phyloP scores from a whole-genome alignment of 2,888 invertebrate genomes.

The Eumacrocentrus americanus region DNA sequence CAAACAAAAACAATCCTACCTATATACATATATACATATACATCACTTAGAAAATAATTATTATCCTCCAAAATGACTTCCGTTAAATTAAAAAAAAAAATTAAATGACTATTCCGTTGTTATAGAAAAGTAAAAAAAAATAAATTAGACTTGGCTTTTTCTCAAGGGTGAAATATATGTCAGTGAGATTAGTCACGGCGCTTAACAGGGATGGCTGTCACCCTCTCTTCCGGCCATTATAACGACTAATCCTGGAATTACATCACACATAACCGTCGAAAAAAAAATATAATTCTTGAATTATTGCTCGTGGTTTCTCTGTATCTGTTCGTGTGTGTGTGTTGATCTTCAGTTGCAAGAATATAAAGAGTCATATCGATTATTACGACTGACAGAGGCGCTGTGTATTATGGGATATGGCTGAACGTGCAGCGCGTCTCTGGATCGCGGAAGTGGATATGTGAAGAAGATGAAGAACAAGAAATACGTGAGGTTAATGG shows the following conservation, averaged over 20 bases:
- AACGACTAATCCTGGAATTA: constrained; percentile 31
- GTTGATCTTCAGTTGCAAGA: background rate
- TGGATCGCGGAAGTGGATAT: constrained; percentile 19
- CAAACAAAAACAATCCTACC: background rate
- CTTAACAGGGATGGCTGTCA: constrained; percentile 30
- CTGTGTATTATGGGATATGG: constrained; percentile 13
- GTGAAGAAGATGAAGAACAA: constrained; percentile 17
- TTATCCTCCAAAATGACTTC: no score
- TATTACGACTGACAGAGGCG: constrained; percentile 22
- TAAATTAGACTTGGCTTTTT: no score
- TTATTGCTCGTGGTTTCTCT: background rate
- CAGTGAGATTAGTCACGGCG: constrained; percentile 36
- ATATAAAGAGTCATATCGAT: constrained; percentile 10
- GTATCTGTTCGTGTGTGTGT: constrained; percentile 3
- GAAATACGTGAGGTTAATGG: constrained; percentile 35
- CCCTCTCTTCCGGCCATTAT: constrained; percentile 30
- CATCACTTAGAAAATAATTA: no score
- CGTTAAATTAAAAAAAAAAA: no score
- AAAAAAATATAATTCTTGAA: constrained; percentile 11
- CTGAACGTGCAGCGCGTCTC: constrained; percentile 6
- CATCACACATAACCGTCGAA: constrained; percentile 15
- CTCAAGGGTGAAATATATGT: no score
- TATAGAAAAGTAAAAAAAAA: no score
- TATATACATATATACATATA: no score
- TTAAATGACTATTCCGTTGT: no score